Conservation (phyloP, 2,888 invertebrate species). For the Lingula anatina region DNA sequence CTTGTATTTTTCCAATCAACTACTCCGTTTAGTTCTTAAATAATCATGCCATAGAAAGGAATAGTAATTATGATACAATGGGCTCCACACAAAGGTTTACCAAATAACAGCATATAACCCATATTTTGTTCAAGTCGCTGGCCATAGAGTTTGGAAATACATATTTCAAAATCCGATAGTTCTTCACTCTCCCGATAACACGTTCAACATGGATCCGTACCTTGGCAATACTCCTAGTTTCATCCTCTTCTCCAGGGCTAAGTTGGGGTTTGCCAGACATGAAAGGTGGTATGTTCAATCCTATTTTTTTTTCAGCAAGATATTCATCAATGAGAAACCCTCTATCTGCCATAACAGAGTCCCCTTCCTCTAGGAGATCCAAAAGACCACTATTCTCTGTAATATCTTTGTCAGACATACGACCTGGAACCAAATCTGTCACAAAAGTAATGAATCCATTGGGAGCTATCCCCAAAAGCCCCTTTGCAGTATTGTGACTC, state of each 20-base stretch:
- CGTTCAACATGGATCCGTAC: too few species aligned
- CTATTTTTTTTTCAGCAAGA: conserved; percentile 6
- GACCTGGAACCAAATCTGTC: conserved; percentile 13
- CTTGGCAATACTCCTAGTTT: conserved; percentile 10
- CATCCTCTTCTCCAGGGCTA: conserved; percentile 3
- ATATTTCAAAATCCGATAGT: conserved; percentile 8
- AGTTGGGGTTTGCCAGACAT: conserved; percentile 5
- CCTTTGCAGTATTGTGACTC: conserved; percentile 12
- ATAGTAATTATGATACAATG: too few species aligned
- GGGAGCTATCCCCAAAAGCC: conserved; percentile 13
- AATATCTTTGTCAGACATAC: conserved; percentile 14
- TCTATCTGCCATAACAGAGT: conserved; percentile 18
- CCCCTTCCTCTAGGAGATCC: conserved; percentile 13
- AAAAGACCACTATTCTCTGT: conserved; percentile 8
- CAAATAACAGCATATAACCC: too few species aligned
- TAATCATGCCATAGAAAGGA: too few species aligned
- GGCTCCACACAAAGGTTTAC: too few species aligned
- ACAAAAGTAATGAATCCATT: conserved; percentile 13
- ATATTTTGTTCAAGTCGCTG: conserved; percentile 3
- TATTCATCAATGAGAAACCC: conserved; percentile 13
- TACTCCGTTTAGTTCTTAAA: too few species aligned
- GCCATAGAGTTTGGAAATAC: too few species aligned
- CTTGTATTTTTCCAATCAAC: too few species aligned
- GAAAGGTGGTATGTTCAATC: conserved; percentile 13
- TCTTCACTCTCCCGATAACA: conserved; percentile 8